Evolutionary conservation across 2,888 invertebrate species (phyloP).

Genomic region (Stramonita haemastoma): DNA sequence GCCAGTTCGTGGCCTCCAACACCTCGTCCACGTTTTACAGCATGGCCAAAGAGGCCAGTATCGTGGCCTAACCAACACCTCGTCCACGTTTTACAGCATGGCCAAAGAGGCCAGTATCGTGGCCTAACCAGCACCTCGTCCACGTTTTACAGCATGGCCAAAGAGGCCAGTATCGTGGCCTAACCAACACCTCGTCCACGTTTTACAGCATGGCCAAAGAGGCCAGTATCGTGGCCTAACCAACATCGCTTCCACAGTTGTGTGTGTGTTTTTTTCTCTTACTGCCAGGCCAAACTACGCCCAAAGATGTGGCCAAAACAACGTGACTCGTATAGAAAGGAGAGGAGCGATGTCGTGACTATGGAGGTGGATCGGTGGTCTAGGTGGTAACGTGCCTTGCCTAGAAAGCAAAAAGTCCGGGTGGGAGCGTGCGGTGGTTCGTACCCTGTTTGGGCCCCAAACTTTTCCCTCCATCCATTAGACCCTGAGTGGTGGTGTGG

Average conservation of each 20-base stretch:
- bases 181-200: no score
- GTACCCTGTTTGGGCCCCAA: no score
- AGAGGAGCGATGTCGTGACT: not conserved
- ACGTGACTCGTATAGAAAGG: not conserved
- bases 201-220: no score
- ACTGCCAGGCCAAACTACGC: not conserved
- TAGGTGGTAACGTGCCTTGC: no score
- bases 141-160: conserved; percentile 77
- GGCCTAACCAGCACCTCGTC: conserved; percentile 72
- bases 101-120: conserved; percentile 56
- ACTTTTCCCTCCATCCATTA: no score
- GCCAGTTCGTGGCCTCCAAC: conserved; percentile 68
- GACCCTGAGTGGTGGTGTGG: no score
- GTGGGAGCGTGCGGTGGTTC: no score
- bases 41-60: conserved; percentile 77
- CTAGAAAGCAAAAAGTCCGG: no score
- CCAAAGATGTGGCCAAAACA: not conserved
- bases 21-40: conserved; percentile 73
- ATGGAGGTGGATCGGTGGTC: no score
- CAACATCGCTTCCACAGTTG: not conserved
- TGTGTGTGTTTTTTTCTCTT: not conserved
- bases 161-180: conserved; percentile 73
- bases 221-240: conserved; percentile 60
- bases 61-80: conserved; percentile 55
- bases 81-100: no score